Evolutionary conservation across 2,888 invertebrate genomes (phyloP).

Genomic region (Ophonus ardosiacus): DNA sequence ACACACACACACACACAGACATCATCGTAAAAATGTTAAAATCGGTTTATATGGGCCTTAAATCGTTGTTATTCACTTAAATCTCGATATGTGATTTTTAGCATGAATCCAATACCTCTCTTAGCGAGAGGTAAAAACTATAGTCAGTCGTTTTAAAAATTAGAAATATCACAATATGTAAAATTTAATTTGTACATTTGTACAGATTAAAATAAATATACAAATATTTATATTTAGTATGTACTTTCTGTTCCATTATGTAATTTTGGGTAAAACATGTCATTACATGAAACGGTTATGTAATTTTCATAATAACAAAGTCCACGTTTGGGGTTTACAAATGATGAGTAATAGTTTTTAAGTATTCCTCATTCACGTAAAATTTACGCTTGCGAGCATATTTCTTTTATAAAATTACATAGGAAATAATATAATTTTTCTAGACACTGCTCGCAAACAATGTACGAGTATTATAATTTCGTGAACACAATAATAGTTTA

Average conservation of each 20-base stretch:
- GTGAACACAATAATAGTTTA: background rate
- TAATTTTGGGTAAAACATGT: background rate
- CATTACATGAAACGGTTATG: background rate
- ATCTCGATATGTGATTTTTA: too few relatives aligned
- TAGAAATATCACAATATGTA: too few relatives aligned
- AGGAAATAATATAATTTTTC: background rate
- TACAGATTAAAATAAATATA: too few relatives aligned
- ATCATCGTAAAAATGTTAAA: too few relatives aligned
- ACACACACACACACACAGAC: too few relatives aligned
- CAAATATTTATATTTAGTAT: background rate
- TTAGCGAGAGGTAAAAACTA: too few relatives aligned
- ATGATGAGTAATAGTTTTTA: background rate
- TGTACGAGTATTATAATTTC: background rate
- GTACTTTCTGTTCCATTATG: background rate
- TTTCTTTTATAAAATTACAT: background rate
- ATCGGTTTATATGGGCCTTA: too few relatives aligned
- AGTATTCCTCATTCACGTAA: background rate
- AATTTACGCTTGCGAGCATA: background rate
- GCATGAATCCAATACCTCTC: too few relatives aligned
- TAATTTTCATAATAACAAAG: background rate
- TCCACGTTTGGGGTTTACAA: background rate
- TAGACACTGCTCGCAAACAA: background rate
- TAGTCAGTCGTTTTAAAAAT: too few relatives aligned
- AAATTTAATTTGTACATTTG: too few relatives aligned
- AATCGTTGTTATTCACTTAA: too few relatives aligned